Evolutionary conservation across 1,140 invertebrate species (phyloP).

Genomic region (Drosophila pandora): DNA sequence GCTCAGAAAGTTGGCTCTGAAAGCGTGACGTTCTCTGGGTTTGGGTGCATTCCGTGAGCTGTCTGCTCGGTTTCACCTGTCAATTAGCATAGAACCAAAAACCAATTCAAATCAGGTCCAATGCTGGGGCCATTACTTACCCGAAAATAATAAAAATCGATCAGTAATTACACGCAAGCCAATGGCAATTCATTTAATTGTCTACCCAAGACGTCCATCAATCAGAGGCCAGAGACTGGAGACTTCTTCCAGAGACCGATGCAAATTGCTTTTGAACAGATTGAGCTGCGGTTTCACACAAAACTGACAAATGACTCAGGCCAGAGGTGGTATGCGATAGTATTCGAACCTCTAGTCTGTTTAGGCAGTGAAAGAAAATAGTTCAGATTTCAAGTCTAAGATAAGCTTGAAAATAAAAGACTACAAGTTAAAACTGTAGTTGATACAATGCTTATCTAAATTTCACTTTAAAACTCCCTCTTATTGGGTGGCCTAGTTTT

Average conservation of each 20-base stretch:
- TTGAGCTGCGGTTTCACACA: slow-evolving; percentile 65
- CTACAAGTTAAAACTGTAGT: background rate
- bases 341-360: background rate
- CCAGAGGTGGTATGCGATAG: slow-evolving; percentile 23
- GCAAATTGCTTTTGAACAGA: slow-evolving; percentile 56
- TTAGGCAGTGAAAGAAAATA: slow-evolving; percentile 2
- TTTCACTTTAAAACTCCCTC: background rate
- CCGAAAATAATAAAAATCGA: slow-evolving; percentile 34
- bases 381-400: background rate
- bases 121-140: slow-evolving; percentile 36
- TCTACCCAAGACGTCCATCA: slow-evolving; percentile 40
- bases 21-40: slow-evolving; percentile 27
- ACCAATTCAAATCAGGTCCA: slow-evolving; percentile 16
- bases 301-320: slow-evolving; percentile 73
- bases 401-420: too few relatives aligned
- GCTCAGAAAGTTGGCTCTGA: slow-evolving; percentile 31
- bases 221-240: slow-evolving; percentile 21
- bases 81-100: slow-evolving; percentile 16
- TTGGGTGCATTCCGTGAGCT: slow-evolving; percentile 36
- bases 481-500: background rate
- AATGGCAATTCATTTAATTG: slow-evolving; percentile 45
- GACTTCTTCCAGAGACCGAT: slow-evolving; percentile 29
- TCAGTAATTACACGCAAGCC: slow-evolving; percentile 44
- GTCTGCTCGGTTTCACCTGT: slow-evolving; percentile 35
- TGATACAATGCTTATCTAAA: too few relatives aligned